Evolutionary conservation across 2,113 vertebrate species (phyloP), one percentile per base, ranked within the genome.

Genomic region (Quiscalus mexicanus): DNA sequence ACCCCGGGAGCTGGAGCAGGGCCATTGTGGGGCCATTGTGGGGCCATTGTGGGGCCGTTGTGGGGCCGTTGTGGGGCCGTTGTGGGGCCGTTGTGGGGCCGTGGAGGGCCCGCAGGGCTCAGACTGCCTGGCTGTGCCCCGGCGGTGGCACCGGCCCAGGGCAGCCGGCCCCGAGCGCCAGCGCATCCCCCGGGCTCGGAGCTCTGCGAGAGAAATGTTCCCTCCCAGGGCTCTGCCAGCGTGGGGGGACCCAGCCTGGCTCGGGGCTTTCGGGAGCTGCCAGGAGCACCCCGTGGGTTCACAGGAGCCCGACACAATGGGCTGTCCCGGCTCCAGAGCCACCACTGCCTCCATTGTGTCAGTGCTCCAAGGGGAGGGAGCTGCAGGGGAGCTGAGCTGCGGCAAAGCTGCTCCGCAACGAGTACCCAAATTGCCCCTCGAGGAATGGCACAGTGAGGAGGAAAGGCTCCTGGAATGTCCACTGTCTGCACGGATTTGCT

Each of bases 401-500:
- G 73, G 59, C 18, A 17, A 1, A 45, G 35, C 49, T 55, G 64
- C 25, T 49, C 23, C 31, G 41, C 15, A 4, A 2, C 0, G 0
- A 53, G 45, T 6, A 15, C 22, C 65, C 4, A 0, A 0, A 39
- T 21, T 67, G 8, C 4, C n/a, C 31, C 31, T 13, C 12, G 11
- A 39, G 31, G 9, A 55, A 33, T 10, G 73, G 49, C 33, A 69
- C 4, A 1, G 35, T 0, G 4, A 87, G 50, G 55, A 60, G 56
- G n/a, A 90, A 82, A 85, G 12, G 22, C 21, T 90, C 42, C 47
- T 3, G 75, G n/a, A 37, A 71, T 39, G 20, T 8, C n/a, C 3
- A 1, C 23, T 3, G 1, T 11, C 31, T 35, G 33, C 3, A 0
- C 0, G 2, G 59, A 42, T 63, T 45, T 83, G n/a, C 21, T 3